phyloP scores from a whole-genome alignment of 2,113 vertebrate species.

The Hystrix brachyura region DNA sequence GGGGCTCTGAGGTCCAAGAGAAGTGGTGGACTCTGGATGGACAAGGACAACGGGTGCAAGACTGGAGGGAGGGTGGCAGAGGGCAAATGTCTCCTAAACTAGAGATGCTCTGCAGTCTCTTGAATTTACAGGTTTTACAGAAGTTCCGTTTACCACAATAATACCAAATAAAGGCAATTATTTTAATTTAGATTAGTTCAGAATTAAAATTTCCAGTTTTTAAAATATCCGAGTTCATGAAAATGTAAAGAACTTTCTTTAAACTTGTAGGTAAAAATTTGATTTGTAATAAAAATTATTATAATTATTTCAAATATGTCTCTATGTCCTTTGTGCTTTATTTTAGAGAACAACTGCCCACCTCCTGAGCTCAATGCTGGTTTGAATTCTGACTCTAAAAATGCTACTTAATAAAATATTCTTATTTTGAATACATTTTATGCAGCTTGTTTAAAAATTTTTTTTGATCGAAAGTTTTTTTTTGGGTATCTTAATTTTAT shows the following conservation, averaged over 20 bases:
- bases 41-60: not conserved
- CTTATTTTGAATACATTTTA: slow-evolving; percentile 18
- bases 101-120: not conserved
- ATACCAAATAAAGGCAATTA: slow-evolving; percentile 22
- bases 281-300: slow-evolving; percentile 33
- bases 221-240: slow-evolving; percentile 36
- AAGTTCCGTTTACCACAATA: not conserved
- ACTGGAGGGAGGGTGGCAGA: not conserved
- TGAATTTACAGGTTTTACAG: not conserved
- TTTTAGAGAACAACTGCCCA: slow-evolving; percentile 13
- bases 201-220: slow-evolving; percentile 6
- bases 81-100: not conserved
- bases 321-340: not conserved
- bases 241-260: not conserved
- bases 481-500: slow-evolving; percentile 51
- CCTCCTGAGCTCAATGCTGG: not conserved
- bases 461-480: slow-evolving; percentile 47
- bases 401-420: slow-evolving; percentile 39
- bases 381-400: slow-evolving; percentile 57
- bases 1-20: not conserved
- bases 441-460: slow-evolving; percentile 11
- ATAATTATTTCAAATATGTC: slow-evolving; percentile 12
- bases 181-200: slow-evolving; percentile 45
- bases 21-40: not conserved
- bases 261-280: not conserved